phyloP scores from a whole-genome alignment of 2,888 invertebrate genomes.

The Mesopsocus fuscifrons region DNA sequence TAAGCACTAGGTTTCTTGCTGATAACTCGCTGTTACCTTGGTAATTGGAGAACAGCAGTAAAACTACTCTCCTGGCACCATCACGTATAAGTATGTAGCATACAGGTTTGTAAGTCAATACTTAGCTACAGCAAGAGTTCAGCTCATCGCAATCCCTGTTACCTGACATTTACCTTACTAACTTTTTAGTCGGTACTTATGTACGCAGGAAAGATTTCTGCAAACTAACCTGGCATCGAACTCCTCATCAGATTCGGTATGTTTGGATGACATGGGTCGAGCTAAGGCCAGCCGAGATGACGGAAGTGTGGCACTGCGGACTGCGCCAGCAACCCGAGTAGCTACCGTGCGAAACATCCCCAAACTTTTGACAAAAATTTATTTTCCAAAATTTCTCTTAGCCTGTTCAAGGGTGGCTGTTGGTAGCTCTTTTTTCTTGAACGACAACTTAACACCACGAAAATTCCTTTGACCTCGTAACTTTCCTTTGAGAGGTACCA shows the following conservation, averaged over 20 bases:
- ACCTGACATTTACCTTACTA: too few relatives aligned
- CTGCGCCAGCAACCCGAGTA: constrained; percentile 12
- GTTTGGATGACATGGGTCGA: constrained; percentile 19
- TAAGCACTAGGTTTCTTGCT: too few relatives aligned
- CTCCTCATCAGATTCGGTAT: constrained; percentile 56
- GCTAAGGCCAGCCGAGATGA: constrained; percentile 13
- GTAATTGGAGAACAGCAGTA: too few relatives aligned
- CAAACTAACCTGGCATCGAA: constrained; percentile 49
- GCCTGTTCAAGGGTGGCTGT: background rate
- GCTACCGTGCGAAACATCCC: constrained; percentile 16
- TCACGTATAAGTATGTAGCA: too few relatives aligned
- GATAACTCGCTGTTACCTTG: too few relatives aligned
- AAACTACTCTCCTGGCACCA: too few relatives aligned
- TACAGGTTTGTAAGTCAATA: too few relatives aligned
- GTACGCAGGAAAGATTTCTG: too few relatives aligned
- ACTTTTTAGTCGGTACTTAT: too few relatives aligned
- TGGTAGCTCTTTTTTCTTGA: constrained; percentile 1
- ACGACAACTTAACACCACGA: background rate
- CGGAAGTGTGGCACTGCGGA: constrained; percentile 12
- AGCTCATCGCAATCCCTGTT: too few relatives aligned
- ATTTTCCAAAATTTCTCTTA: background rate
- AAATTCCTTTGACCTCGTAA: background rate
- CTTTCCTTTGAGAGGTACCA: background rate
- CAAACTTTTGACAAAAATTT: background rate
- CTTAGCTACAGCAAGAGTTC: too few relatives aligned